These are phyloP conservation scores for Laupala kohalensis DNA, from an alignment of 1,140 invertebrate genomes.

Conservation along the genomic window DNA sequence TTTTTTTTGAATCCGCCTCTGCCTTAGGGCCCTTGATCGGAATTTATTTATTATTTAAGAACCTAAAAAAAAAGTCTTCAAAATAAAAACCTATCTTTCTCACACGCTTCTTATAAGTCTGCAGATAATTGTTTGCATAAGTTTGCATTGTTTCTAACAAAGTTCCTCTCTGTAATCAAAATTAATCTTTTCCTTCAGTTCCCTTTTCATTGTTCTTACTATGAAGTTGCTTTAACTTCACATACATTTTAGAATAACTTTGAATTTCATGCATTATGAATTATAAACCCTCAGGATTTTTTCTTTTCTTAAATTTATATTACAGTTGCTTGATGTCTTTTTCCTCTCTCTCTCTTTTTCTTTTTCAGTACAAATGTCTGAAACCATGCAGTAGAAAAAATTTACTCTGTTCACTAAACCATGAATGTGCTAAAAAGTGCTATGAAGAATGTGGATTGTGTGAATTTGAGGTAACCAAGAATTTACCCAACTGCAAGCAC, in stretches of 20 bases:
- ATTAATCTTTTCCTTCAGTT: neutral
- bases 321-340: neutral
- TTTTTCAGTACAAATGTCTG: conserved; percentile 34
- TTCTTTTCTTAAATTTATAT: neutral
- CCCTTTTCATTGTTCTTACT: neutral
- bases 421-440: conserved; percentile 34
- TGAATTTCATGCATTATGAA: neutral
- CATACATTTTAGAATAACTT: neutral
- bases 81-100: no score
- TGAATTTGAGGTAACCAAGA: conserved; percentile 24
- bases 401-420: conserved; percentile 29
- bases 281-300: neutral
- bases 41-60: no score
- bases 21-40: no score
- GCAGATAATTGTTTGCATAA: no score
- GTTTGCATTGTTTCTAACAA: no score
- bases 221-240: neutral
- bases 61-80: no score
- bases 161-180: neutral
- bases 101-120: no score
- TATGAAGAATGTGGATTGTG: conserved; percentile 36
- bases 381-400: conserved; percentile 31
- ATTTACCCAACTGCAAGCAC: conserved; percentile 29
- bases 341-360: neutral
- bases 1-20: no score